Evolutionary conservation across 2,888 invertebrate genomes (phyloP), one percentile per base, ranked within the genome.

Genomic region (Tetragonula carbonaria): DNA sequence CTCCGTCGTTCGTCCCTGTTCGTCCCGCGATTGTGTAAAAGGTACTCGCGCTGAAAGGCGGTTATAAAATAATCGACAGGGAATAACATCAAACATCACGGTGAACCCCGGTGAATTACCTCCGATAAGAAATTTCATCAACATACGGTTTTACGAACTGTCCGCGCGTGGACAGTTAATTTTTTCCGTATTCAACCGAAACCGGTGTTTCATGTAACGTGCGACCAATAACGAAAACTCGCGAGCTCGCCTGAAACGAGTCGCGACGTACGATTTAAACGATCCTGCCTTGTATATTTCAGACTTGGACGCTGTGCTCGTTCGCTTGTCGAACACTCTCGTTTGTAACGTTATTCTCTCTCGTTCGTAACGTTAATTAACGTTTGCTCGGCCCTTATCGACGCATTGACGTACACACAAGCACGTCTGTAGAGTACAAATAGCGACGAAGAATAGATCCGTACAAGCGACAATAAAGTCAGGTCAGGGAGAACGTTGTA

Each of bases 281-380:
- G 59, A 67, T 59, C 67, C 57, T 45, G 72, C 16, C 80, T 66
- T 72, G 38, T 45, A 23, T 53, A 45, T 66, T 51, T 72, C 79
- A 38, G 28, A 18, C 68, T 59, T 59, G 23, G 16, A 28, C 65
- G 11, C 33, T 55, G 33, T 5, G n/a, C n/a, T 33, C 33, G 21
- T 65, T 21, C 38, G 18, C 33, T 45, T 45, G 45, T 45, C 45
- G 45, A 45, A 45, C 8, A 45, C 45, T 45, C 45, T 45, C 45
- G 45, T 45, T 45, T 45, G 45, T 45, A 45, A 45, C 45, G 45
- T 45, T 21, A 28, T 21, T 21, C 14, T 2, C n/a, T 28, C n/a
- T 28, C 23, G 50, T 55, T 63, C 33, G 65, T 70, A 65, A 53
- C 74, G 38, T 82, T 74, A 80, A 81, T 80, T 82, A 82, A 74